These are phyloP conservation scores for Cranoglanis bouderius DNA, from an alignment of 2,113 vertebrate genomes.

Conservation along the genomic window DNA sequence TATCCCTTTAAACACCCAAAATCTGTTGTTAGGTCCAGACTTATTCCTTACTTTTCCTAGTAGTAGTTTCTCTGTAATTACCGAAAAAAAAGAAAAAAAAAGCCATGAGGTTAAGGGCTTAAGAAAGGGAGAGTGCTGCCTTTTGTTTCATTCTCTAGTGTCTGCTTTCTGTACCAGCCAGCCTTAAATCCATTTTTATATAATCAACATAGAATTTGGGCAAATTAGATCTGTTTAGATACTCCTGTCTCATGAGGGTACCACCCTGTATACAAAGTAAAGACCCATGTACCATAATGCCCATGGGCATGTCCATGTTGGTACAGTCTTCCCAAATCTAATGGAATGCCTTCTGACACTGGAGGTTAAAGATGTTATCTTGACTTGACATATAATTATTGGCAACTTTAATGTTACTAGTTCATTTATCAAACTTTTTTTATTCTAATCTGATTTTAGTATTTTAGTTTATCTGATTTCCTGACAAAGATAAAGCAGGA, in stretches of 20 bases:
- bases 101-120: background rate
- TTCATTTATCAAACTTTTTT: background rate
- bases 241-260: background rate
- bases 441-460: background rate
- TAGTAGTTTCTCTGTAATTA: background rate
- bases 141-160: background rate
- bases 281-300: background rate
- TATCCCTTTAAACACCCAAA: background rate
- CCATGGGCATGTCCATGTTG: conserved; percentile 16
- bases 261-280: background rate
- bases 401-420: background rate
- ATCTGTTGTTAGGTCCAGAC: background rate
- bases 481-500: background rate
- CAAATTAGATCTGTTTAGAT: background rate
- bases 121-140: background rate
- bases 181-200: background rate
- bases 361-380: background rate
- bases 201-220: background rate
- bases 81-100: background rate
- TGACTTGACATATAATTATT: background rate
- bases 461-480: background rate
- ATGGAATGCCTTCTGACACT: conserved; percentile 10
- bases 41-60: background rate
- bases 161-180: background rate
- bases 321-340: background rate